Evolutionary conservation across 2,113 vertebrate genomes (phyloP).

Genomic region (Oxygymnocypris stewartii): DNA sequence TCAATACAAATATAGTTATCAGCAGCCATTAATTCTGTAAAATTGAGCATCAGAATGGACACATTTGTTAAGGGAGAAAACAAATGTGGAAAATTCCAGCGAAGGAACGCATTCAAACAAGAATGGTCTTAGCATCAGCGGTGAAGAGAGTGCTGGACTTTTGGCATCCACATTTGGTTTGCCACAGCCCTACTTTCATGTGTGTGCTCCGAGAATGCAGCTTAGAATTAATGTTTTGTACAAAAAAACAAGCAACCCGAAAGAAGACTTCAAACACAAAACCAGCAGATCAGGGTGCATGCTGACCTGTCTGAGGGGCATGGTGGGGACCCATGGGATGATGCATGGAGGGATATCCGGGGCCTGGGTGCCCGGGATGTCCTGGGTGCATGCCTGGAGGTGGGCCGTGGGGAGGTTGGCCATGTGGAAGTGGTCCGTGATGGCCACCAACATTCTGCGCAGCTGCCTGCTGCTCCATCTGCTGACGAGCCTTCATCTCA

Average conservation of each 20-base stretch:
- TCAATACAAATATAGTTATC: no score
- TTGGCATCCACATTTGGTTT: no score
- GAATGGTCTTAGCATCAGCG: no score
- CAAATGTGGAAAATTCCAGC: no score
- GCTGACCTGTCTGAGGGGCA: constrained; percentile 83
- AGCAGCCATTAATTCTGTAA: no score
- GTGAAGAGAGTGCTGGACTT: no score
- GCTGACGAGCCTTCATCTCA: constrained; percentile 91
- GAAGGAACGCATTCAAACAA: no score
- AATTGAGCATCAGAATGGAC: no score
- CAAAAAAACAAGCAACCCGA: background rate
- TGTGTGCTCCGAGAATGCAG: background rate
- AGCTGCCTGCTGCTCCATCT: constrained; percentile 91
- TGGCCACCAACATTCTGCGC: constrained; percentile 57
- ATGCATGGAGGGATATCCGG: constrained; percentile 88
- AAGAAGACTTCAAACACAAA: background rate
- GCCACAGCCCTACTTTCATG: no score
- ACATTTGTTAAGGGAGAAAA: no score
- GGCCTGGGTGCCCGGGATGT: constrained; percentile 75
- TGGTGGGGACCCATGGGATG: constrained; percentile 92
- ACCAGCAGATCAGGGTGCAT: background rate
- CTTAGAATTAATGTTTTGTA: background rate
- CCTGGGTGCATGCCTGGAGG: constrained; percentile 75
- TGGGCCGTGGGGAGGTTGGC: constrained; percentile 61
- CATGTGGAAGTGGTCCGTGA: constrained; percentile 65